Percentiles rank a stretch among this genome's conserved stretches.
Evolutionary conservation across 1,140 invertebrate species (phyloP).

Genomic region (Macrocentrus cingulum): DNA sequence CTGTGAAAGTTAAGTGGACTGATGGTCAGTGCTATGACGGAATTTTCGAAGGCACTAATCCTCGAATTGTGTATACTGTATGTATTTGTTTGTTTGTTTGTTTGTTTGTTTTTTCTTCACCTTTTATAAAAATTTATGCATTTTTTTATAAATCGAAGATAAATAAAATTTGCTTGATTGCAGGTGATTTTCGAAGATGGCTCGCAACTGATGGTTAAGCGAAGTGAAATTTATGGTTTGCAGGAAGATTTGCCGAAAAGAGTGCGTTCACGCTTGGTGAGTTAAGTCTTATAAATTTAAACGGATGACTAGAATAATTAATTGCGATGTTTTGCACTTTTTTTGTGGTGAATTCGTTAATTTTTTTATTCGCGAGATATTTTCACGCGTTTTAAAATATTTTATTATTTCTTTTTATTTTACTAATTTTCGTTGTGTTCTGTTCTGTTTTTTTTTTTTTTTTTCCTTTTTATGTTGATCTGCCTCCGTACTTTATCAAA

Average conservation of each 20-base stretch:
- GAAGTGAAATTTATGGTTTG: constrained; percentile 57
- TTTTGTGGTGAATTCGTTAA: background rate
- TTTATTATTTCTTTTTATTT: constrained; percentile 29
- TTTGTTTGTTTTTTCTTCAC: too few relatives aligned
- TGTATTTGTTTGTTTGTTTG: too few relatives aligned
- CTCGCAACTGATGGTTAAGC: constrained; percentile 49
- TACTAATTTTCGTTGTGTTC: too few relatives aligned
- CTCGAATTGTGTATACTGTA: constrained; percentile 62
- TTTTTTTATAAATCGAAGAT: too few relatives aligned
- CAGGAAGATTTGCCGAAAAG: constrained; percentile 59
- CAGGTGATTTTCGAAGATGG: constrained; percentile 61
- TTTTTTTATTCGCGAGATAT: constrained; percentile 9
- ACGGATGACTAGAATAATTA: constrained; percentile 13
- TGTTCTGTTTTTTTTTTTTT: too few relatives aligned
- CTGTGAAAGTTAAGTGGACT: constrained; percentile 63
- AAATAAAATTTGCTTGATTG: too few relatives aligned
- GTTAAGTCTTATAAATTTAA: constrained; percentile 37
- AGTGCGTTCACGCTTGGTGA: constrained; percentile 60
- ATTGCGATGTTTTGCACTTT: background rate
- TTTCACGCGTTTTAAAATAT: constrained; percentile 28
- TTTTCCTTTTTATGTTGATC: constrained; percentile 43
- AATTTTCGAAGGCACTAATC: constrained; percentile 61
- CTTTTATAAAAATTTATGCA: too few relatives aligned
- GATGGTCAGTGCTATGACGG: constrained; percentile 65
- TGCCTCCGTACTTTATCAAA: constrained; percentile 45